phyloP scores from a whole-genome alignment of 2,888 invertebrate species.

The Drosophila leonis region DNA sequence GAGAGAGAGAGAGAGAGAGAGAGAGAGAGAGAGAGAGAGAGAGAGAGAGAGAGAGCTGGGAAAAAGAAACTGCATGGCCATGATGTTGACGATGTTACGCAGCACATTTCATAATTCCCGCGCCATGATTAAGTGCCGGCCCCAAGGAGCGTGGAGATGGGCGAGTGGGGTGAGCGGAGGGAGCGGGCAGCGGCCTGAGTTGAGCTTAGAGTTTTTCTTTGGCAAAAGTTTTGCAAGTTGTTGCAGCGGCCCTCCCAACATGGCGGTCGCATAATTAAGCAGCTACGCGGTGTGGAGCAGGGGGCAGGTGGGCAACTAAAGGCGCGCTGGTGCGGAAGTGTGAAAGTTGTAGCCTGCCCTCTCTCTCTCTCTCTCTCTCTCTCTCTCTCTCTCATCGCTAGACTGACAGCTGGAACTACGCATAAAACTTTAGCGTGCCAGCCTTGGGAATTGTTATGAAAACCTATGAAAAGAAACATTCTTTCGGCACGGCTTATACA shows the following conservation, averaged over 20 bases:
- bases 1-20: neutral
- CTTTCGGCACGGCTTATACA: neutral
- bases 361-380: neutral
- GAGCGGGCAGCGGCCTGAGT: slow-evolving; percentile 2
- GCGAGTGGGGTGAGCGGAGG: neutral
- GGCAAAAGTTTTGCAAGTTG: slow-evolving; percentile 63
- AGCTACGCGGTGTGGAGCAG: slow-evolving; percentile 13
- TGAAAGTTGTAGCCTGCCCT: slow-evolving; percentile 30
- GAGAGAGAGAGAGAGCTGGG: slow-evolving; percentile 2
- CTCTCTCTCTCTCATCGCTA: neutral
- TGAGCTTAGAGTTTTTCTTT: slow-evolving; percentile 54
- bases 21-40: neutral
- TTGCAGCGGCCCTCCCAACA: slow-evolving; percentile 45
- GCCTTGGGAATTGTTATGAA: slow-evolving; percentile 4
- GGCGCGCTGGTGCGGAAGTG: slow-evolving; percentile 46
- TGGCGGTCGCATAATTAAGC: slow-evolving; percentile 64
- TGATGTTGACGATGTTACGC: slow-evolving; percentile 60
- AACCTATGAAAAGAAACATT: neutral
- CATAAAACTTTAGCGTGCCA: slow-evolving; percentile 7
- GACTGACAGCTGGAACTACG: slow-evolving; percentile 37
- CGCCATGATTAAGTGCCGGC: slow-evolving; percentile 60
- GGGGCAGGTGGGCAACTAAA: slow-evolving; percentile 7
- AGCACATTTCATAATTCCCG: slow-evolving; percentile 79
- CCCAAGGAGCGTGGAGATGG: neutral
- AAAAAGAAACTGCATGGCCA: slow-evolving; percentile 43